A percentile compares a stretch with the other conserved stretches of the same genome.
phyloP scores from a whole-genome alignment of 2,797 vertebrate genomes.

The Heteromormyrus szaboi region DNA sequence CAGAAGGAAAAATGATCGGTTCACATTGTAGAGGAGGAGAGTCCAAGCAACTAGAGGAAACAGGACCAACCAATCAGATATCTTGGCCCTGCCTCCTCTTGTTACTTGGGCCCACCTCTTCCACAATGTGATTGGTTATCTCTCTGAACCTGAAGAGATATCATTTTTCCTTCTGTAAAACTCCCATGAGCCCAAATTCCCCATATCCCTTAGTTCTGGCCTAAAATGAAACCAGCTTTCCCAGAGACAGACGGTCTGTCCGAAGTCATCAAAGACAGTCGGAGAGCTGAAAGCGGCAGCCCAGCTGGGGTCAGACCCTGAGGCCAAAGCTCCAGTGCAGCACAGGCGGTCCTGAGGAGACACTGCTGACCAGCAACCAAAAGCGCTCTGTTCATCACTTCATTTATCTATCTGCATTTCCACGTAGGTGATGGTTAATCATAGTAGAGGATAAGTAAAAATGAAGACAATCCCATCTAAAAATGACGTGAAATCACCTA shows the following conservation, averaged over 20 bases:
- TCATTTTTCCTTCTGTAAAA: not conserved
- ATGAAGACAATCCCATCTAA: not conserved
- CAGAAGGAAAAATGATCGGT: not conserved
- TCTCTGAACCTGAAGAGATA: not conserved
- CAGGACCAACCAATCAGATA: not conserved
- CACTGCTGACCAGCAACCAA: not conserved
- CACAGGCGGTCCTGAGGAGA: not conserved
- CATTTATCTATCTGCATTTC: not conserved
- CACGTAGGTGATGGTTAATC: not conserved
- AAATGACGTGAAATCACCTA: not conserved
- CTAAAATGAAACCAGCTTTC: not conserved
- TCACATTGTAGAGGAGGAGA: not conserved
- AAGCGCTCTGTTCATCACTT: not conserved
- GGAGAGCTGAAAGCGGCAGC: not conserved
- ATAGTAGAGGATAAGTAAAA: not conserved
- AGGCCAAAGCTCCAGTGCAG: not conserved
- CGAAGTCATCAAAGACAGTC: not conserved
- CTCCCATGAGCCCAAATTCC: not conserved
- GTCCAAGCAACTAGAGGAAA: not conserved
- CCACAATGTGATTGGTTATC: not conserved
- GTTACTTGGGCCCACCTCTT: not conserved
- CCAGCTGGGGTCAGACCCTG: not conserved
- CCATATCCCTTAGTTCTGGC: not conserved
- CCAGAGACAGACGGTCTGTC: not conserved
- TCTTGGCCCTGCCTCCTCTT: not conserved